A percentile compares a stretch with the other conserved stretches of the same genome.
Conservation (phyloP, 2,113 vertebrate species). For the Lepisosteus oculatus region DNA sequence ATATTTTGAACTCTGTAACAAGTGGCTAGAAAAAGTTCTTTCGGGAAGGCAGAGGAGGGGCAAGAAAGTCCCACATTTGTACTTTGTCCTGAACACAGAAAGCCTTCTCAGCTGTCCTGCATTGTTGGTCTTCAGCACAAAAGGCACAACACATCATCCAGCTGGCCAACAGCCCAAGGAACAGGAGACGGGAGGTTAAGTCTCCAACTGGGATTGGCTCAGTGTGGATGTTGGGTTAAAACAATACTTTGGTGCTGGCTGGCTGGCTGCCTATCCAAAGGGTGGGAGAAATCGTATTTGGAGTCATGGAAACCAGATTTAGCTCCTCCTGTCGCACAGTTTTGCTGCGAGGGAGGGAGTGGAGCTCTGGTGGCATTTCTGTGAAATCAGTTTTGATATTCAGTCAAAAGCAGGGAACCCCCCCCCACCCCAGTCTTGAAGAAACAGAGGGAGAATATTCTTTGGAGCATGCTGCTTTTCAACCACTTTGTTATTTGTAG, state of each 20-base stretch:
- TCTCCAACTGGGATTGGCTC: background rate
- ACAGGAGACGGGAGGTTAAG: background rate
- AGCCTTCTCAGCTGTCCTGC: constrained; percentile 23
- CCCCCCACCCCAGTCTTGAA: background rate
- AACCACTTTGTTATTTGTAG: no score
- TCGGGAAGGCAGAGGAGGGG: no score
- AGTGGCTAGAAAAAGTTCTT: no score
- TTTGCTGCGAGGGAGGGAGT: background rate
- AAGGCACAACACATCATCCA: constrained; percentile 24
- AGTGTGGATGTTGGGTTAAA: constrained; percentile 4
- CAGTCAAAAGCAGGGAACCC: background rate
- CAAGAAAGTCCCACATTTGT: background rate
- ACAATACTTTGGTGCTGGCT: constrained; percentile 7
- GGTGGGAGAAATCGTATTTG: constrained; percentile 8
- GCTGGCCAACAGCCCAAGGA: constrained; percentile 10
- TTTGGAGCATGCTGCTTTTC: no score
- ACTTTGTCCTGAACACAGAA: background rate
- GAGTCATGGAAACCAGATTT: constrained; percentile 1
- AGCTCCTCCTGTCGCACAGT: background rate
- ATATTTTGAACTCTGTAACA: no score
- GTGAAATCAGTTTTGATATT: background rate
- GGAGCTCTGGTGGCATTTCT: background rate
- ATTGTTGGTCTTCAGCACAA: constrained; percentile 30
- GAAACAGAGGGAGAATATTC: no score
- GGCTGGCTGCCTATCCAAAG: background rate